Evolutionary conservation across 2,797 vertebrate species (phyloP).

Genomic region (Adrianichthys oophorus): DNA sequence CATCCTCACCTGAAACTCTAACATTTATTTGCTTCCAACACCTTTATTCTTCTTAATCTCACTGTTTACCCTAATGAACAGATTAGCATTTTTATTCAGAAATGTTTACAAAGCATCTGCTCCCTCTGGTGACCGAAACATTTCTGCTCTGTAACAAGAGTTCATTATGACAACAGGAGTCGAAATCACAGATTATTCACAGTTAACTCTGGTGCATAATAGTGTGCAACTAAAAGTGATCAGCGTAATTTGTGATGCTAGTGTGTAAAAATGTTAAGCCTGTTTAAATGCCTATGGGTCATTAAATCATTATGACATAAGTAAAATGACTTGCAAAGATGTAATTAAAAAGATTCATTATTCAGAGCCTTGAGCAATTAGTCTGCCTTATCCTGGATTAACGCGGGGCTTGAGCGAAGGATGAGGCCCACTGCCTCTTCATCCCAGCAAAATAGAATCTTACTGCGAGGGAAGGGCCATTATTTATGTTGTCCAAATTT

Average conservation of each 20-base stretch:
- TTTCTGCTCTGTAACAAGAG: constrained; percentile 63
- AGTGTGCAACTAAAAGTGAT: no score
- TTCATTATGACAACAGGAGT: constrained; percentile 13
- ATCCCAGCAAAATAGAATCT: constrained; percentile 17
- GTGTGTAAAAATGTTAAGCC: constrained; percentile 10
- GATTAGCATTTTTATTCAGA: no score
- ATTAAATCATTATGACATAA: constrained; percentile 33
- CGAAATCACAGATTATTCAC: constrained; percentile 51
- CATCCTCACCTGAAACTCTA: constrained; percentile 48
- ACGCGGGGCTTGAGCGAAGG: constrained; percentile 34
- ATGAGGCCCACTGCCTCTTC: constrained; percentile 13
- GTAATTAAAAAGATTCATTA: constrained; percentile 60
- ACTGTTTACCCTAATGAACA: no score
- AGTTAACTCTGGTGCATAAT: constrained; percentile 24
- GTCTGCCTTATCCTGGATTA: constrained; percentile 57
- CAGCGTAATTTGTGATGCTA: neutral
- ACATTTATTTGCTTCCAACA: constrained; percentile 42
- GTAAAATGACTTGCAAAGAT: constrained; percentile 31
- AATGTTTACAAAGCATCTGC: no score
- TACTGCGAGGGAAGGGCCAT: no score
- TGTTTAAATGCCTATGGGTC: constrained; percentile 27
- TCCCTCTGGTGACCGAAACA: constrained; percentile 3
- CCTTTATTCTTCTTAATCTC: no score
- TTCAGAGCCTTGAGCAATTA: constrained; percentile 52
- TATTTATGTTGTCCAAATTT: no score